phyloP scores from a whole-genome alignment of 2,797 vertebrate species.

The Odontamblyopus lacepedii region DNA sequence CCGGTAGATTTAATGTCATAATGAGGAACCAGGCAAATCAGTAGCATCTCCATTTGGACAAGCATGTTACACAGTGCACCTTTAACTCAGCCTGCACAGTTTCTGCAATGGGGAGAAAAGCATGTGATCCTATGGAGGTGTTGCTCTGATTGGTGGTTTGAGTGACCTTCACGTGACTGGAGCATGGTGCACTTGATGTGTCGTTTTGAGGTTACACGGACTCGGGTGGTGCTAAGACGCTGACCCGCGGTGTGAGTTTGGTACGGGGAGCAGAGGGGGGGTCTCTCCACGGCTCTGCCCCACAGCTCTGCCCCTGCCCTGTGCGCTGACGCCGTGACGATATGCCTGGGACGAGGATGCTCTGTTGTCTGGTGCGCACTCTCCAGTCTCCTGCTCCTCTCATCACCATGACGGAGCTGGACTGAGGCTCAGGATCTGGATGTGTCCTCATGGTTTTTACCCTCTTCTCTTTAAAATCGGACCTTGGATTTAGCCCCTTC shows the following conservation, averaged over 20 bases:
- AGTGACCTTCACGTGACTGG: slow-evolving; percentile 43
- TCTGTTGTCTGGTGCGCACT: slow-evolving; percentile 72
- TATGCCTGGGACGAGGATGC: slow-evolving; percentile 70
- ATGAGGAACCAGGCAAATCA: too few relatives aligned
- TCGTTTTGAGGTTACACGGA: slow-evolving; percentile 3
- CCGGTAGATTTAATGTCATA: too few relatives aligned
- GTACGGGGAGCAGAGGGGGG: slow-evolving; percentile 11
- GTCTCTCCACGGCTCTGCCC: slow-evolving; percentile 48
- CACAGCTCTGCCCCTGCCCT: slow-evolving; percentile 51
- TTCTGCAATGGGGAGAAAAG: neutral
- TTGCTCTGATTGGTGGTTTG: neutral
- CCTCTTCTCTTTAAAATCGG: slow-evolving; percentile 46
- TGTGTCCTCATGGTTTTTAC: slow-evolving; percentile 56
- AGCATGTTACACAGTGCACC: too few relatives aligned
- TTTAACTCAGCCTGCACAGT: neutral
- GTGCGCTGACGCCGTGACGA: slow-evolving; percentile 72
- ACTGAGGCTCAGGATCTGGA: slow-evolving; percentile 61
- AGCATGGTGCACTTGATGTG: slow-evolving; percentile 14
- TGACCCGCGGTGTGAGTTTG: slow-evolving; percentile 10
- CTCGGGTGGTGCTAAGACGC: neutral
- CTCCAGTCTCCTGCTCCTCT: slow-evolving; percentile 63
- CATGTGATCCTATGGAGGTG: neutral
- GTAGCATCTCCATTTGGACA: too few relatives aligned
- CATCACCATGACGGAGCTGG: slow-evolving; percentile 68
- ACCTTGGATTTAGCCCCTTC: slow-evolving; percentile 48